These are phyloP conservation scores for Vidua macroura DNA, from an alignment of 2,113 vertebrate genomes.

Conservation along the genomic window DNA sequence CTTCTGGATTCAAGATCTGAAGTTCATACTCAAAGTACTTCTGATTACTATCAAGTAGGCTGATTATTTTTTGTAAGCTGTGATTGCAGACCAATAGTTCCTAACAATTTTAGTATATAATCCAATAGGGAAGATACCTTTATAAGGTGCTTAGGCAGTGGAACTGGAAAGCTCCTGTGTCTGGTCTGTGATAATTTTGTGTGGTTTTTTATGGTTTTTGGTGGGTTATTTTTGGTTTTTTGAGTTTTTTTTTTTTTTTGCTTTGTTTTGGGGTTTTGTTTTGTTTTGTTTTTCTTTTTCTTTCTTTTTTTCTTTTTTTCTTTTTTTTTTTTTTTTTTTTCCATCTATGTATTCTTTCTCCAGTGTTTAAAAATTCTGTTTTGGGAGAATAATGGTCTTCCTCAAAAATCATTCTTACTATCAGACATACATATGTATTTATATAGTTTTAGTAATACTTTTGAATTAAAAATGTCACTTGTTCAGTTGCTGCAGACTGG, in stretches of 20 bases:
- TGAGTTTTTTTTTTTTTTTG: too few relatives aligned
- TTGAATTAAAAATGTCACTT: background rate
- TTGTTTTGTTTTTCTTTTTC: too few relatives aligned
- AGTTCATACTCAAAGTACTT: background rate
- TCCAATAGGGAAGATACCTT: background rate
- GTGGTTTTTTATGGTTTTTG: rapidly evolving
- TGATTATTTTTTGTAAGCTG: background rate
- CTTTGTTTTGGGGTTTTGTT: too few relatives aligned
- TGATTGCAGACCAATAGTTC: background rate
- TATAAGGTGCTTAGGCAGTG: background rate
- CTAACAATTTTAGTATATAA: background rate
- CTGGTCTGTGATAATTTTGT: background rate
- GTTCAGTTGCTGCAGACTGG: background rate
- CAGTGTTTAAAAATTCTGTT: background rate
- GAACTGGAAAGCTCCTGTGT: background rate
- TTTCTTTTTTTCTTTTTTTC: too few relatives aligned
- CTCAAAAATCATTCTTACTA: background rate
- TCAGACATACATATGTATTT: background rate
- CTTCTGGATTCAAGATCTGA: background rate
- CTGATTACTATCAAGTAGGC: background rate
- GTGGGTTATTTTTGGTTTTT: background rate
- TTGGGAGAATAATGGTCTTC: background rate
- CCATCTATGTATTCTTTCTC: background rate
- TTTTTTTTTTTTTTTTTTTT: background rate
- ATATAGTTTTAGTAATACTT: background rate